phyloP scores from a whole-genome alignment of 2,797 vertebrate species.

The Sphenopsis melanotis region DNA sequence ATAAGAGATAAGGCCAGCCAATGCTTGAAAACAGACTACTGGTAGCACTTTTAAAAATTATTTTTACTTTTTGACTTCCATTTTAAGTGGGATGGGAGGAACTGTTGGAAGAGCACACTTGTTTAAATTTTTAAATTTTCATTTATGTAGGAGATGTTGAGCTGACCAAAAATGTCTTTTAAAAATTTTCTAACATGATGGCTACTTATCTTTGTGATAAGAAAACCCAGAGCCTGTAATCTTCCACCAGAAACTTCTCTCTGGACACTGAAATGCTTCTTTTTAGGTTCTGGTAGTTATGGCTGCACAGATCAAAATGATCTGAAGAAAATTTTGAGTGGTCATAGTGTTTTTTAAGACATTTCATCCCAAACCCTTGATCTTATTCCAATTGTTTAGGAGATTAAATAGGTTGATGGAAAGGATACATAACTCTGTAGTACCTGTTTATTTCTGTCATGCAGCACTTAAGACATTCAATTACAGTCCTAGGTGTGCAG shows the following conservation, averaged over 20 bases:
- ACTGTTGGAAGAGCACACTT: not conserved
- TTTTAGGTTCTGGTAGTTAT: not conserved
- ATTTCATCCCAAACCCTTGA: not conserved
- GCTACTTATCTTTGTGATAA: not conserved
- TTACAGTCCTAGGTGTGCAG: not conserved
- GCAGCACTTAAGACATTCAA: not conserved
- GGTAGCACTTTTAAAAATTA: not conserved
- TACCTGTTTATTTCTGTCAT: not conserved
- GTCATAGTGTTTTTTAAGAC: not conserved
- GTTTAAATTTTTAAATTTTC: not conserved
- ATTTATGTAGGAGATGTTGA: not conserved
- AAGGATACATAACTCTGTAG: not conserved
- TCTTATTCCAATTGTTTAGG: not conserved
- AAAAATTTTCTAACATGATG: not conserved
- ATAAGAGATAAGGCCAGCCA: not conserved
- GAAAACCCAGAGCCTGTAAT: not conserved
- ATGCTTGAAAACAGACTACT: not conserved
- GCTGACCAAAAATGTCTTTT: not conserved
- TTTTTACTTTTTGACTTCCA: not conserved
- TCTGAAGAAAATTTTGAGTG: not conserved
- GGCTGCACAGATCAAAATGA: not conserved
- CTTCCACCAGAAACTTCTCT: not conserved
- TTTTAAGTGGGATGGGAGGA: not conserved
- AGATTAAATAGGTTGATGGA: not conserved
- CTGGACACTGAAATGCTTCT: not conserved